Evolutionary conservation across 2,113 vertebrate species (phyloP), one percentile per base, ranked within the genome.

Genomic region (Solea solea): DNA sequence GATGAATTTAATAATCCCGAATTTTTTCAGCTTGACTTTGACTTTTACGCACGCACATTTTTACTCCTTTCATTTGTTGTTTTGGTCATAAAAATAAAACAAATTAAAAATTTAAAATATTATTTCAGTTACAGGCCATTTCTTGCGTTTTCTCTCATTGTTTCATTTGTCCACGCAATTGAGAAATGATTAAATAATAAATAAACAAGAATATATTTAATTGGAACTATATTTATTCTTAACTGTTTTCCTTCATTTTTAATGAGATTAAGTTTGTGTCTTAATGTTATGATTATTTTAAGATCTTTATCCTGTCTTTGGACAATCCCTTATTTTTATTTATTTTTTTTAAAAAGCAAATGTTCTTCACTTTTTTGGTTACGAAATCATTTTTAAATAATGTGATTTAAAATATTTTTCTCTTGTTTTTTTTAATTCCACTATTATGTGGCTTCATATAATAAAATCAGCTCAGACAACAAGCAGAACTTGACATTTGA

Each of bases 201-300:
- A 34, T 34, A 4, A 34, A 3, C 34, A 34, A 34, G 3, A 34
- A 34, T 34, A 34, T 34, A 34, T 34, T 34, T 34, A 6, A 34
- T 34, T 34, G 34, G 3, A 34, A 34, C 34, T 34, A 34, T 6
- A 34, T 34, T 34, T 34, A 34, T 34, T 6, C 3, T 34, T 34
- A 34, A 34, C 34, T 4, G 34, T 34, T 34, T 34, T 34, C 5
- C 34, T 34, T 34, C 25, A 51, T 21, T 63, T 56, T 41, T 7
- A 8, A 44, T 4, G 4, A 28, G 8, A 15, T 11, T 21, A 40
- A 25, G 0, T 10, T 27, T 34, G 34, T 53, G 3, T 48, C 60
- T 41, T 9, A 21, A 5, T 34, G 51, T 45, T 13, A 16, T 78
- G 11, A 41, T 34, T 25, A 69, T 78, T 70, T 78, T 8, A 61